Conservation (phyloP, 2,888 invertebrate genomes). For the Drosophila mimetica region DNA sequence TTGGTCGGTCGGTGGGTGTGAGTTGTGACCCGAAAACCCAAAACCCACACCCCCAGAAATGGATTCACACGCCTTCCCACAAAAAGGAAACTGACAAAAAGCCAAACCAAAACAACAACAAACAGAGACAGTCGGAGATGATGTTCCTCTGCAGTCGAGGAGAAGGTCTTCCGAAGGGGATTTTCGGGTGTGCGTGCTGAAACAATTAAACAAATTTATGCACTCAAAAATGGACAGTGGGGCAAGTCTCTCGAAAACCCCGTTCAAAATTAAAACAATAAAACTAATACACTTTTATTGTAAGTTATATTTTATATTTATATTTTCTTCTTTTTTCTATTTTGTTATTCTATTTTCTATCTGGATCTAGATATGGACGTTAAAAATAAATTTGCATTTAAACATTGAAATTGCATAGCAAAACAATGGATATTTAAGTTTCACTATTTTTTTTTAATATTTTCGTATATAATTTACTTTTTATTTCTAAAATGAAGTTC, state of each 20-base stretch:
- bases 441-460: too few species aligned
- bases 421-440: too few species aligned
- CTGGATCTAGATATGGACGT: too few species aligned
- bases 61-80: slow-evolving; percentile 64
- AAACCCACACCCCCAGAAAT: slow-evolving; percentile 30
- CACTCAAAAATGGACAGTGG: slow-evolving; percentile 37
- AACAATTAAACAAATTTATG: slow-evolving; percentile 72
- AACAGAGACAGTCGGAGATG: slow-evolving; percentile 52
- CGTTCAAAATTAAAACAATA: neutral
- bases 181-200: slow-evolving; percentile 69
- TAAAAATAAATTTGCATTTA: too few species aligned
- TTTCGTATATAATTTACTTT: too few species aligned
- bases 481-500: too few species aligned
- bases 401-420: too few species aligned
- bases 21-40: slow-evolving; percentile 43
- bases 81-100: slow-evolving; percentile 59
- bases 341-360: too few species aligned
- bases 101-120: slow-evolving; percentile 67
- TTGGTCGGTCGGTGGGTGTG: slow-evolving; percentile 50
- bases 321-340: too few species aligned
- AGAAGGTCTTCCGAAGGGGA: slow-evolving; percentile 23
- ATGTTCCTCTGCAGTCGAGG: slow-evolving; percentile 12
- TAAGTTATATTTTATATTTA: neutral
- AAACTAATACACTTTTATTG: neutral
- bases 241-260: too few species aligned